phyloP scores from a whole-genome alignment of 2,797 vertebrate genomes.

The Petrocephalus schoutedeni region DNA sequence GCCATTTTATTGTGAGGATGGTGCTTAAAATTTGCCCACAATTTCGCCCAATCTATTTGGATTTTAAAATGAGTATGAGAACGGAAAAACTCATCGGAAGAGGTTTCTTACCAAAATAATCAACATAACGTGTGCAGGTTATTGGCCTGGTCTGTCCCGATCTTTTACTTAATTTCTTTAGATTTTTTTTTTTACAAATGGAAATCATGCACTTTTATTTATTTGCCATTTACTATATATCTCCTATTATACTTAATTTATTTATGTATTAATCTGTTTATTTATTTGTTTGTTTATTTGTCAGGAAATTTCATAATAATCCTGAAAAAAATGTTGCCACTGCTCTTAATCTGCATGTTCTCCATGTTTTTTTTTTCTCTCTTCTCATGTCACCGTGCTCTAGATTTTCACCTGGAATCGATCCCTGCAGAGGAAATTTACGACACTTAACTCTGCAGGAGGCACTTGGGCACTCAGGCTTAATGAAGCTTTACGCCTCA shows the following conservation, averaged over 20 bases:
- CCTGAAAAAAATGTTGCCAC: not conserved
- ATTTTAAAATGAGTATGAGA: not conserved
- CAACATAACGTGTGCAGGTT: not conserved
- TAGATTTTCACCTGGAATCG: not conserved
- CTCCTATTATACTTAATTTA: too few species aligned
- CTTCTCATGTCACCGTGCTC: not conserved
- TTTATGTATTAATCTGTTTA: too few species aligned
- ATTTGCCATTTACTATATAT: too few species aligned
- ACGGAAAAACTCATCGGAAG: not conserved
- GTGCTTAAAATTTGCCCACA: not conserved
- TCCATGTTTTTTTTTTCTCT: too few species aligned
- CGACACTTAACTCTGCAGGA: not conserved
- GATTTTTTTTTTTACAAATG: not conserved
- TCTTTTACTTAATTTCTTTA: not conserved
- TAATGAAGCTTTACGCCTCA: slow-evolving; percentile 15
- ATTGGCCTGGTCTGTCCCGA: not conserved
- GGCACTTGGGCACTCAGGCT: not conserved
- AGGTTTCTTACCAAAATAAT: not conserved
- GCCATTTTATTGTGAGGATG: not conserved
- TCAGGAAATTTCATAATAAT: not conserved
- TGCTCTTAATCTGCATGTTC: not conserved
- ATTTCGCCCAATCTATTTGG: not conserved
- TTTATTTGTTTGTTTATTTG: too few species aligned
- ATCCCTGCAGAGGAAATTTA: not conserved
- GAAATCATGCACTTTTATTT: not conserved